phyloP scores from a whole-genome alignment of 2,113 vertebrate species.

The Lophochroa leadbeateri region DNA sequence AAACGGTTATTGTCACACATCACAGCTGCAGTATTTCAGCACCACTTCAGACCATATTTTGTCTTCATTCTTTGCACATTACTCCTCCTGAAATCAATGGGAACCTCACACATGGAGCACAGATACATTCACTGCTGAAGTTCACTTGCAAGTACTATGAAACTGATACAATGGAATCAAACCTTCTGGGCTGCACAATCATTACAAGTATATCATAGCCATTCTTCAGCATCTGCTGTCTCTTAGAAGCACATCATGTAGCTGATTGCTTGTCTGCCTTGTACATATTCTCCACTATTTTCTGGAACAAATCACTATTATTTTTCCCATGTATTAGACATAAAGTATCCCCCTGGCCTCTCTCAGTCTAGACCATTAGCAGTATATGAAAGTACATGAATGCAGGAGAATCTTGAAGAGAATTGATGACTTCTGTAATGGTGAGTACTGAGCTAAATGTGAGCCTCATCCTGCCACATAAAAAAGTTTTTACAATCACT shows the following conservation, averaged over 20 bases:
- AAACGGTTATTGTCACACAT: slow-evolving; percentile 45
- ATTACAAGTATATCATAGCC: not conserved
- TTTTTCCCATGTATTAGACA: not conserved
- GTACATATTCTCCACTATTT: not conserved
- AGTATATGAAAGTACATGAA: not conserved
- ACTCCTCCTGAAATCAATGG: not conserved
- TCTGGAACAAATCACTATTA: not conserved
- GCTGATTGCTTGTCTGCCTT: not conserved
- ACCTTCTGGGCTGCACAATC: not conserved
- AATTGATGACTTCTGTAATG: not conserved
- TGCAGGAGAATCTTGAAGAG: not conserved
- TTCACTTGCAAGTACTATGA: not conserved
- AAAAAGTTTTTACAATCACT: not conserved
- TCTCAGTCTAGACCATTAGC: not conserved
- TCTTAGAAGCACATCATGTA: not conserved
- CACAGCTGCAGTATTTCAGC: slow-evolving; percentile 58
- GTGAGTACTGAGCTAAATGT: not conserved
- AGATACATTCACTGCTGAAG: slow-evolving; percentile 3
- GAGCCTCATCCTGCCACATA: not conserved
- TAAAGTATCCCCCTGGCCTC: not conserved
- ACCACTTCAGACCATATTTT: slow-evolving; percentile 47
- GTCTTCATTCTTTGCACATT: slow-evolving; percentile 42
- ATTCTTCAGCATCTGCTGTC: slow-evolving; percentile 24
- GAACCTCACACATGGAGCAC: slow-evolving; percentile 52
- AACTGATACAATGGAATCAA: not conserved